Conservation (phyloP, 2,113 vertebrate species). For the Emydura subglobosa region DNA sequence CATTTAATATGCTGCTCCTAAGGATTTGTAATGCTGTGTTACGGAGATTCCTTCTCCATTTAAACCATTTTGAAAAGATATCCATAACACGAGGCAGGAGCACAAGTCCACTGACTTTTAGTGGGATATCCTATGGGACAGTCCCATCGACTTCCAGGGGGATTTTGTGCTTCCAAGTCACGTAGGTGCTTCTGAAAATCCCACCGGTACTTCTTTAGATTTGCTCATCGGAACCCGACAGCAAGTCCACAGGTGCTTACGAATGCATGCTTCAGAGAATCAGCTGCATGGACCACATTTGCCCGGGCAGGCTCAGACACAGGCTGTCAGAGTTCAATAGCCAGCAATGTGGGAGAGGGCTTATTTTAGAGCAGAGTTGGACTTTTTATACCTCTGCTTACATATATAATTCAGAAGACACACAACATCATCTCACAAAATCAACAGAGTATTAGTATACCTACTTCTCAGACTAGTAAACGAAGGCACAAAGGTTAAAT, state of each 20-base stretch:
- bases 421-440: neutral
- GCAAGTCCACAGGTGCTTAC: neutral
- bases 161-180: fast-evolving
- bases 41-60: neutral
- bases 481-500: neutral
- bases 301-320: neutral
- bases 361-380: neutral
- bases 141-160: neutral
- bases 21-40: no score
- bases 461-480: neutral
- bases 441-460: neutral
- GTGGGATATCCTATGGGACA: fast-evolving
- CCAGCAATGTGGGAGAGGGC: neutral
- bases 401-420: neutral
- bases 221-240: neutral
- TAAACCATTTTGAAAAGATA: neutral
- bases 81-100: neutral
- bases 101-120: fast-evolving
- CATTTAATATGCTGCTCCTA: neutral
- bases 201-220: neutral
- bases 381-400: neutral
- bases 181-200: neutral
- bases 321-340: neutral
- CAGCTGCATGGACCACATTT: neutral
- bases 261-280: neutral